These are phyloP conservation scores for Notospermus geniculatus DNA, from an alignment of 1,140 invertebrate genomes.

Conservation along the genomic window DNA sequence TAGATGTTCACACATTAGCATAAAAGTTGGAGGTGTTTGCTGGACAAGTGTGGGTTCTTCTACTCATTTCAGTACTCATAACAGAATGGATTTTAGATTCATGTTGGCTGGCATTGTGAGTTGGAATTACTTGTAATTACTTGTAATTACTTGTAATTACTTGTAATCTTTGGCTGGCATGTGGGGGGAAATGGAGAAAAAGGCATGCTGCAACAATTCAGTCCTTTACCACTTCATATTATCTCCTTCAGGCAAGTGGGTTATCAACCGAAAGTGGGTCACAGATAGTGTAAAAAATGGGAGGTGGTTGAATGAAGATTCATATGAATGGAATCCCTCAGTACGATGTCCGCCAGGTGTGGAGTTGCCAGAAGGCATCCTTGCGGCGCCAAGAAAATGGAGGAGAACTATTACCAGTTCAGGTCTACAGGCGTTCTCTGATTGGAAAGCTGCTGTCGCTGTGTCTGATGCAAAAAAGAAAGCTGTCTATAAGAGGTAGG, in stretches of 20 bases:
- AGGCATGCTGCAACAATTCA: too few species aligned
- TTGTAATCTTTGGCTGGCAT: too few species aligned
- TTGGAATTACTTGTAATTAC: too few species aligned
- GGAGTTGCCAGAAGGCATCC: conserved; percentile 3
- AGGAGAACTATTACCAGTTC: conserved; percentile 24
- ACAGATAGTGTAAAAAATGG: conserved; percentile 16
- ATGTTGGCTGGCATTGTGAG: too few species aligned
- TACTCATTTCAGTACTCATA: too few species aligned
- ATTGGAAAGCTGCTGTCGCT: conserved; percentile 34
- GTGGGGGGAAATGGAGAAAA: too few species aligned
- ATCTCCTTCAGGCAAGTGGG: conserved; percentile 22
- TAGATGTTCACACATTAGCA: too few species aligned
- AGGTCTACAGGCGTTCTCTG: conserved; percentile 25
- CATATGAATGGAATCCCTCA: conserved; percentile 31
- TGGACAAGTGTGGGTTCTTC: too few species aligned
- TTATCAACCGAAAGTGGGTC: conserved; percentile 28
- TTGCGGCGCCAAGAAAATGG: conserved; percentile 28
- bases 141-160: too few species aligned
- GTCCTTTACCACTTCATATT: neutral
- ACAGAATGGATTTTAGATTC: too few species aligned
- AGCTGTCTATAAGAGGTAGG: conserved; percentile 30
- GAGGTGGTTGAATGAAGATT: conserved; percentile 30
- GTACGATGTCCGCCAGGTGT: neutral
- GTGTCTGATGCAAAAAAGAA: conserved; percentile 22
- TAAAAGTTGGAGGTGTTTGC: too few species aligned